Conservation (phyloP, 2,797 vertebrate genomes). For the Mus spretus region DNA sequence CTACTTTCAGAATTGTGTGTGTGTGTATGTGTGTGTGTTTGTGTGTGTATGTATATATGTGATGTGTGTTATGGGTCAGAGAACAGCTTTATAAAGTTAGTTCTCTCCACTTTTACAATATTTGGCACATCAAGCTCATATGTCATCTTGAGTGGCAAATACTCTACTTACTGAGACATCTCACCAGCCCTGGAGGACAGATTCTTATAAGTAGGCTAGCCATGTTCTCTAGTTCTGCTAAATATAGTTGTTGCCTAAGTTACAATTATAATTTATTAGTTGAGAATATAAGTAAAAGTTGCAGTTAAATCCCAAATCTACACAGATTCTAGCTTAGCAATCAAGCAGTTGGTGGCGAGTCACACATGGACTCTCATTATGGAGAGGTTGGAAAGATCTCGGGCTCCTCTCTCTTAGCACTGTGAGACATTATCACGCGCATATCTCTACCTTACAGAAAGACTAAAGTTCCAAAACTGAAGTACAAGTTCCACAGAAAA, state of each 20-base stretch:
- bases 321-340: no score
- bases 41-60: not conserved
- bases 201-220: not conserved
- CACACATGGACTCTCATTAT: not conserved
- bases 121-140: not conserved
- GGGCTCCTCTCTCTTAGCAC: not conserved
- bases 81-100: no score
- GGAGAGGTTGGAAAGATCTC: accelerated
- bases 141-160: not conserved
- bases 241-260: not conserved
- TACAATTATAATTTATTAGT: not conserved
- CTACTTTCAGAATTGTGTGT: no score
- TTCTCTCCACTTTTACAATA: not conserved
- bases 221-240: not conserved
- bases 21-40: not conserved
- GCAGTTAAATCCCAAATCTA: not conserved
- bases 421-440: not conserved
- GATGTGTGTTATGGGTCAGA: not conserved
- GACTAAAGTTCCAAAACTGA: not conserved
- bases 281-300: not conserved
- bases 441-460: not conserved
- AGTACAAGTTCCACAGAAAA: not conserved
- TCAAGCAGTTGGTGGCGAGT: not conserved
- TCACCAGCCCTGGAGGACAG: not conserved
- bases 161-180: not conserved